Evolutionary conservation across 2,113 vertebrate species (phyloP).

Genomic region (Forbesichthys agassizii): DNA sequence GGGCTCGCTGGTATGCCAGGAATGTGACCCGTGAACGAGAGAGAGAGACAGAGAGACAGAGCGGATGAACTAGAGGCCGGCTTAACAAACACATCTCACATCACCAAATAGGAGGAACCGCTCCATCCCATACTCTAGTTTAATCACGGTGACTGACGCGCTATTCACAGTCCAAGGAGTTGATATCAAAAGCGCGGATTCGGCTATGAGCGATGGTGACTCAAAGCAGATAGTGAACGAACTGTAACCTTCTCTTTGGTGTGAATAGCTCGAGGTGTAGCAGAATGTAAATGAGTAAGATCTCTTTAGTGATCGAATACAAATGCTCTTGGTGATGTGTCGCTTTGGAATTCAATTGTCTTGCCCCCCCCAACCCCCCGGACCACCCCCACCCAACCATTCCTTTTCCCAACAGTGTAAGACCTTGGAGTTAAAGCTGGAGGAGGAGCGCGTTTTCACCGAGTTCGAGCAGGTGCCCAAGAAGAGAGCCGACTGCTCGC

Average conservation of each 20-base stretch:
- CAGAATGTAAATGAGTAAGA: constrained; percentile 39
- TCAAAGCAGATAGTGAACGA: background rate
- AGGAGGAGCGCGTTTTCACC: constrained; percentile 91
- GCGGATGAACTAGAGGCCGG: constrained; percentile 23
- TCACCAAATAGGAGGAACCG: constrained; percentile 10
- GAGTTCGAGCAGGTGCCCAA: constrained; percentile 94
- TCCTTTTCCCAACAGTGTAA: constrained; percentile 79
- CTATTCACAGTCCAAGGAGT: constrained; percentile 1
- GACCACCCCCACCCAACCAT: background rate
- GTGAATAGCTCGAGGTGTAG: background rate
- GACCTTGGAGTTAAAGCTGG: constrained; percentile 84
- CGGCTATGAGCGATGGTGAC: background rate
- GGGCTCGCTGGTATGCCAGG: constrained; percentile 61
- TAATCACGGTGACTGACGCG: constrained; percentile 18
- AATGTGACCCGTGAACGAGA: constrained; percentile 64
- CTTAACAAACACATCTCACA: constrained; percentile 42
- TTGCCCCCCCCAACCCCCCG: too few relatives aligned
- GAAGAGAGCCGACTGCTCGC: constrained; percentile 82
- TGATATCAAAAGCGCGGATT: constrained; percentile 5
- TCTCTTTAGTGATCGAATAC: constrained; percentile 26
- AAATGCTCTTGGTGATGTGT: constrained; percentile 33
- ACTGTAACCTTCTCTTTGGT: too few relatives aligned
- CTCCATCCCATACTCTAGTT: constrained; percentile 12
- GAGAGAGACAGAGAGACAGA: constrained; percentile 10
- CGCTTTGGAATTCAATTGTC: constrained; percentile 23